Conservation (phyloP, 2,113 vertebrate genomes). For the Collichthys lucidus region DNA sequence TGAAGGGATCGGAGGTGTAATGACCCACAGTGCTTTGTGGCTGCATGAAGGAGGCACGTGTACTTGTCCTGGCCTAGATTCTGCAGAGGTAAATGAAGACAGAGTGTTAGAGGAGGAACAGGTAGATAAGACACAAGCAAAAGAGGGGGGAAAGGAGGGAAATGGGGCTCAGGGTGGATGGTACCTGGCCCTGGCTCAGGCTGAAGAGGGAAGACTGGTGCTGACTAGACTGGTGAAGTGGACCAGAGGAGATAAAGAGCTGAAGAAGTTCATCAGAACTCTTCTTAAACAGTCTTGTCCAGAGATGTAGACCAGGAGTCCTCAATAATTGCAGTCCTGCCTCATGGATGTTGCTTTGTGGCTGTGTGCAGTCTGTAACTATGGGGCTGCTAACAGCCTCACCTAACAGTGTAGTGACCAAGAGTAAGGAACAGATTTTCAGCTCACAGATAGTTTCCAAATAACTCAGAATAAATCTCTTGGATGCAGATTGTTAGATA, state of each 20-base stretch:
- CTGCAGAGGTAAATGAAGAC: constrained; percentile 16
- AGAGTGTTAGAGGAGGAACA: constrained; percentile 14
- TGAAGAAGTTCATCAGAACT: constrained; percentile 83
- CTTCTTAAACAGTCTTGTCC: constrained; percentile 81
- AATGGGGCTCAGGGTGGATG: constrained; percentile 40
- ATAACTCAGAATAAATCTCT: not conserved
- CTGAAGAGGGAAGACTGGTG: constrained; percentile 77
- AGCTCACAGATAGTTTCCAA: not conserved
- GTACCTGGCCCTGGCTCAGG: constrained; percentile 78
- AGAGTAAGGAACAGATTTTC: not conserved
- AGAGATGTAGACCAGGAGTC: constrained; percentile 17
- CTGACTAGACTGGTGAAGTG: constrained; percentile 82
- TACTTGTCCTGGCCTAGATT: constrained; percentile 81
- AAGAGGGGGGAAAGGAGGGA: constrained; percentile 34
- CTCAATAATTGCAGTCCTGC: not conserved
- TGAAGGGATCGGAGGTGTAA: constrained; percentile 73
- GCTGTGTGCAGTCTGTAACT: not conserved
- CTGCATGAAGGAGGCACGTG: constrained; percentile 77
- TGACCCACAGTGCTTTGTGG: constrained; percentile 82
- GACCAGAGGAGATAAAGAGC: constrained; percentile 81
- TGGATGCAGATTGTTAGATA: not conserved
- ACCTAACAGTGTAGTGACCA: not conserved
- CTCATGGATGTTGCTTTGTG: not conserved
- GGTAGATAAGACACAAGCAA: constrained; percentile 14
- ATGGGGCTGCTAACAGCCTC: not conserved